These are phyloP conservation scores for Rousettus madagascariensis DNA, from an alignment of 2,797 vertebrate species.

Conservation along the genomic window DNA sequence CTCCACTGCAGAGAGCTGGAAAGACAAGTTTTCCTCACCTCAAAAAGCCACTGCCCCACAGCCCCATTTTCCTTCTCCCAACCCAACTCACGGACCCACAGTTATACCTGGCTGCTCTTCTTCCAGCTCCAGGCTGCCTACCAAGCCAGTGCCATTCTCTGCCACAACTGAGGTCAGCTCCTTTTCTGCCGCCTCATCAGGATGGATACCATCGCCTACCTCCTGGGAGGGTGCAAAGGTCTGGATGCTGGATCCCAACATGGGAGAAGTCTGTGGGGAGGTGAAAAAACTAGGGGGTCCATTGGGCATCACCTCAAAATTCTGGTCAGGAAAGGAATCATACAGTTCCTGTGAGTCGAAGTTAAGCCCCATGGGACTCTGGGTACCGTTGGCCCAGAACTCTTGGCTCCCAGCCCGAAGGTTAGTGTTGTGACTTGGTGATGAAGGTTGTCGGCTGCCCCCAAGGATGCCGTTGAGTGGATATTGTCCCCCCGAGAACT, in stretches of 20 bases:
- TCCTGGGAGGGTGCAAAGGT: conserved; percentile 85
- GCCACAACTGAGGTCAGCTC: conserved; percentile 70
- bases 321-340: conserved; percentile 86
- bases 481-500: conserved; percentile 91
- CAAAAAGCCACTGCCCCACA: background rate
- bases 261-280: conserved; percentile 87
- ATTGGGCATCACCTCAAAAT: conserved; percentile 85
- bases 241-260: conserved; percentile 83
- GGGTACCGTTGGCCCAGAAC: conserved; percentile 91
- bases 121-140: conserved; percentile 85
- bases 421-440: conserved; percentile 87
- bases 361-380: conserved; percentile 86
- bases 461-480: conserved; percentile 92
- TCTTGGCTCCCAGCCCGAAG: conserved; percentile 86
- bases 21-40: conserved; percentile 78
- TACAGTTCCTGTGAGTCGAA: conserved; percentile 89
- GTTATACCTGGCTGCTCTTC: conserved; percentile 83
- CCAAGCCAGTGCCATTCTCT: conserved; percentile 80
- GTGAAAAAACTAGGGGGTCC: conserved; percentile 85
- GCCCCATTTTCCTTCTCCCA: conserved; percentile 30
- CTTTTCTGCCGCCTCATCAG: conserved; percentile 75
- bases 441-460: conserved; percentile 86
- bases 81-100: conserved; percentile 35
- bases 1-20: conserved; percentile 75
- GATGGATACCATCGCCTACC: conserved; percentile 75